Evolutionary conservation across 1,140 invertebrate genomes (phyloP).

Genomic region (Ptiloglossa arizonensis): DNA sequence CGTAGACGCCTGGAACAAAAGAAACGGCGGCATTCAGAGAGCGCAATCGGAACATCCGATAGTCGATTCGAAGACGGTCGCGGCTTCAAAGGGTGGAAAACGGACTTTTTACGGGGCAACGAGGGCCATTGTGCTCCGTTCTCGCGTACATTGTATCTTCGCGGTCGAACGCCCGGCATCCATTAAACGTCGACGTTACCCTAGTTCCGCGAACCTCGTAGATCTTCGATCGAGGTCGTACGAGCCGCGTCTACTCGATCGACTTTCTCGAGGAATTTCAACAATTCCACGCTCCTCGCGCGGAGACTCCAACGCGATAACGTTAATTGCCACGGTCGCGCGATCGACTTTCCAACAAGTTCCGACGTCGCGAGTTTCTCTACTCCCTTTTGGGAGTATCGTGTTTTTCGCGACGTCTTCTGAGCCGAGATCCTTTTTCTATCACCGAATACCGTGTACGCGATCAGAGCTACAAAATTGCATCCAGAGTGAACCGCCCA

Average conservation of each 20-base stretch:
- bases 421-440: no score
- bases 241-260: neutral
- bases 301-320: neutral
- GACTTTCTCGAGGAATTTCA: neutral
- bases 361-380: no score
- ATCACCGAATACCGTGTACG: no score
- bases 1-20: slow-evolving; percentile 46
- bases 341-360: no score
- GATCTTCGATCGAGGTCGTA: slow-evolving; percentile 14
- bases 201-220: neutral
- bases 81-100: neutral
- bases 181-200: slow-evolving; percentile 24
- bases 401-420: no score
- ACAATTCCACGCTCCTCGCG: no score
- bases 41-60: no score
- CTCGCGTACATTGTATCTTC: slow-evolving; percentile 2
- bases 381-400: no score
- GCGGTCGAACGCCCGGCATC: neutral
- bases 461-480: no score
- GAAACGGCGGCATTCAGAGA: slow-evolving; percentile 2
- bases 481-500: no score
- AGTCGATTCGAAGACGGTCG: neutral
- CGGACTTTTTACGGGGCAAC: slow-evolving; percentile 9
- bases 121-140: slow-evolving; percentile 4
- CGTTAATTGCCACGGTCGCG: neutral